phyloP scores from a whole-genome alignment of 2,888 invertebrate species.

The Volucella zonaria region DNA sequence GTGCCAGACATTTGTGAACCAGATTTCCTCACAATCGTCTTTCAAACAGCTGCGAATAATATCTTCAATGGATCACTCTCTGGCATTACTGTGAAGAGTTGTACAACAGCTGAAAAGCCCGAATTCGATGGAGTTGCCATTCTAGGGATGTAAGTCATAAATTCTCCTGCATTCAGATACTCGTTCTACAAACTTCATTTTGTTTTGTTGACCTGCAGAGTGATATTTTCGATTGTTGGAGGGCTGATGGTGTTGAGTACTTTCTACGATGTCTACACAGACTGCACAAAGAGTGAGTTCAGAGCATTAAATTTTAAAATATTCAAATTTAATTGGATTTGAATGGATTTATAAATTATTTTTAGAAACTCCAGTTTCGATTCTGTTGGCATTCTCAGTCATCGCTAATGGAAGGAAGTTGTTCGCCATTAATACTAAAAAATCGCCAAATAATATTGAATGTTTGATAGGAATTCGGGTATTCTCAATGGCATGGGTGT shows the following conservation, averaged over 20 bases:
- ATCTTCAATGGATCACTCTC: slow-evolving; percentile 35
- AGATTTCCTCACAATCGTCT: slow-evolving; percentile 13
- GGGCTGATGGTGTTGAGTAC: slow-evolving; percentile 18
- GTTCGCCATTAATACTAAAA: neutral
- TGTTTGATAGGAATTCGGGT: slow-evolving; percentile 29
- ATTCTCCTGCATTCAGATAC: too few species aligned
- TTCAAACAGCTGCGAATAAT: slow-evolving; percentile 20
- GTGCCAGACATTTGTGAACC: slow-evolving; percentile 67
- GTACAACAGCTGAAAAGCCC: neutral
- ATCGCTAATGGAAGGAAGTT: slow-evolving; percentile 17
- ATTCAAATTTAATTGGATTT: too few species aligned
- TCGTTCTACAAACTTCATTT: neutral
- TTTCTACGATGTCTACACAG: slow-evolving; percentile 13
- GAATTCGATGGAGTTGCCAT: slow-evolving; percentile 4
- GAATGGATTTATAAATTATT: neutral
- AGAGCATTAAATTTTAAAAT: too few species aligned
- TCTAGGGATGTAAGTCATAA: slow-evolving; percentile 29
- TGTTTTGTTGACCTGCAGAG: neutral
- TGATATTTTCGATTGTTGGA: slow-evolving; percentile 27
- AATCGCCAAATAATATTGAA: slow-evolving; percentile 14
- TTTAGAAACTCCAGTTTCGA: neutral
- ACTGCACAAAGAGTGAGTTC: neutral
- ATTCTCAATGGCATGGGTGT: slow-evolving; percentile 20
- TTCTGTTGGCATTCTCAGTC: slow-evolving; percentile 19
- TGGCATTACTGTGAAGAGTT: neutral